Base-by-base conservation (phyloP, 2,113 vertebrate species). In the Nerophis ophidion region DNA sequence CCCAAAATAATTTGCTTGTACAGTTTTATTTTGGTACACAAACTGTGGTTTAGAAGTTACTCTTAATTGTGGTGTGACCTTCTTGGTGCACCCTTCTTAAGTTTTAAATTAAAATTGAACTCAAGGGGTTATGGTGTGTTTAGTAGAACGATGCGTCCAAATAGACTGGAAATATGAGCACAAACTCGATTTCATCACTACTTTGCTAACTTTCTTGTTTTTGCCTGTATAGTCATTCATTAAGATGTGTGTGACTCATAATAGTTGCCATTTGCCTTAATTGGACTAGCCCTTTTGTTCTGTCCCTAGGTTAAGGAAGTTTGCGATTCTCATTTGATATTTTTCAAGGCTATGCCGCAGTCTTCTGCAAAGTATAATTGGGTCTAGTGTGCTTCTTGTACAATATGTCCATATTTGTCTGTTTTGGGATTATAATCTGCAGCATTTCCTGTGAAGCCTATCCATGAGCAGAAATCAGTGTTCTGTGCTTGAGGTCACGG, bases 401-500 rank as follows among this genome's bases (percentile, higher is more conserved):
- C 15, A 48, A 15, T 50, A 44, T 66, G 48, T 49, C 15, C 56
- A 50, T 2, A 33, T 48, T 33, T 64, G 61, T 48, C 45, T 70
- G 55, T 53, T 65, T 57, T 60, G 68, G 48, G 69, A 70, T 81
- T 53, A 75, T 72, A 61, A 71, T 78, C 59, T 68, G 64, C 50
- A 17, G 76, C 76, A 74, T 66, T 79, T 84, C 75, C 81, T 79
- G 63, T 70, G 57, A 62, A 69, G 50, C 49, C 65, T 61, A 13
- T 40, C 59, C 52, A 64, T 74, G 56, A 54, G 50, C 67, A 67
- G 61, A 81, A 73, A 75, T 79, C 48, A 74, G 70, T 56, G 55
- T n/a, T 10, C n/a, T 46, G 64, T 66, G 61, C 68, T 79, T 51
- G 65, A 79, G 78, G 76, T 73, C 57, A 60, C 62, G 76, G 73